phyloP scores from a whole-genome alignment of 2,113 vertebrate genomes.

The Anas platyrhynchos region DNA sequence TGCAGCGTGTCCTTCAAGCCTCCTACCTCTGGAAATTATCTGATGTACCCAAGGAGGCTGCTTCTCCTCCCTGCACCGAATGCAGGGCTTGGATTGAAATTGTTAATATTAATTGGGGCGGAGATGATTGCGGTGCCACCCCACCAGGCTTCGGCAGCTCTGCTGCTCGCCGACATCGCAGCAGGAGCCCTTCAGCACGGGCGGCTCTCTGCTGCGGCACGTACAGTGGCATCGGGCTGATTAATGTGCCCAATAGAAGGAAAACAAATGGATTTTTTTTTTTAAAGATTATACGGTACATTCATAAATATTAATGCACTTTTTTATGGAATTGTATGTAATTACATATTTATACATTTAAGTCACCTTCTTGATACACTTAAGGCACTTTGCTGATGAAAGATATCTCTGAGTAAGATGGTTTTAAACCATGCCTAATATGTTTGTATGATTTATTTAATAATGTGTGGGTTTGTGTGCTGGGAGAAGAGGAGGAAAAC shows the following conservation, averaged over 20 bases:
- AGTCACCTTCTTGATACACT: constrained; percentile 69
- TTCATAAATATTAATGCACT: constrained; percentile 78
- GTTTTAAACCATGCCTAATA: constrained; percentile 62
- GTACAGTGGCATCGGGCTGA: constrained; percentile 35
- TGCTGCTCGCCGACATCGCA: neutral
- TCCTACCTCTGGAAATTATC: neutral
- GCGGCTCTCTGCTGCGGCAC: neutral
- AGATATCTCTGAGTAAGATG: constrained; percentile 54
- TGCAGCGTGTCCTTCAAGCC: neutral
- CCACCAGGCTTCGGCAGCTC: neutral
- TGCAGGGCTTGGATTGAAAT: neutral
- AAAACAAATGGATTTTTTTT: constrained; percentile 71
- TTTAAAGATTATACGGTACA: constrained; percentile 52
- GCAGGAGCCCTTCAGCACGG: constrained; percentile 49
- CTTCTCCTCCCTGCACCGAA: neutral
- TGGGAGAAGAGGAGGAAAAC: constrained; percentile 44
- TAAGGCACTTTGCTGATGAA: constrained; percentile 60
- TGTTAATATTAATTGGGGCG: neutral
- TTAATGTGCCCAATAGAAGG: constrained; percentile 72
- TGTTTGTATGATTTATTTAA: constrained; percentile 71
- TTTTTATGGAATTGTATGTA: constrained; percentile 68
- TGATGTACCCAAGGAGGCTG: neutral
- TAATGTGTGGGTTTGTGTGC: constrained; percentile 27
- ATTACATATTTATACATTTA: constrained; percentile 73
- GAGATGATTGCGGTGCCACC: constrained; percentile 31